Conservation (phyloP, 2,888 invertebrate species). For the Polydrusus pterygomalis region DNA sequence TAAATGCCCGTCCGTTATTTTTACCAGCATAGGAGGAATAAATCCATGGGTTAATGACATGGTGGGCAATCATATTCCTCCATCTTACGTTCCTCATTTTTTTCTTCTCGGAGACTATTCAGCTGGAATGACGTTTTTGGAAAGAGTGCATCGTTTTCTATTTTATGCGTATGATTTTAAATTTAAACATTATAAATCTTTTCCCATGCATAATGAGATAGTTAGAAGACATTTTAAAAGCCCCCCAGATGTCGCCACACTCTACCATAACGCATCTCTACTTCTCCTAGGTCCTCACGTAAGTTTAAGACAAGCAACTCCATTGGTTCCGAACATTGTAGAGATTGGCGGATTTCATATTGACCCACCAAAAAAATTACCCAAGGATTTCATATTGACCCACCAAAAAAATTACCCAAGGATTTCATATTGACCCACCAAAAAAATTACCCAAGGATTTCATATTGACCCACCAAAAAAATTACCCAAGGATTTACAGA, state of each 20-base stretch:
- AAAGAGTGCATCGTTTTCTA: conserved; percentile 31
- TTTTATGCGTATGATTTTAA: conserved; percentile 57
- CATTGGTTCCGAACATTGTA: conserved; percentile 74
- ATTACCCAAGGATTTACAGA: conserved; percentile 59
- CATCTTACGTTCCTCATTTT: conserved; percentile 18
- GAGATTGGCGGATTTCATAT: conserved; percentile 71
- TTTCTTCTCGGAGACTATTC: not conserved
- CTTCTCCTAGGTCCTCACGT: conserved; percentile 69
- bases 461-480: too few species aligned
- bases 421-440: too few species aligned
- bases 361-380: conserved; percentile 60
- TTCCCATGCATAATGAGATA: conserved; percentile 57
- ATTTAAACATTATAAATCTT: conserved; percentile 58
- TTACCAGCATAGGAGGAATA: conserved; percentile 57
- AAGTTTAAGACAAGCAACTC: conserved; percentile 72
- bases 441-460: too few species aligned
- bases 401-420: conserved; percentile 59
- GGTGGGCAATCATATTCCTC: conserved; percentile 3
- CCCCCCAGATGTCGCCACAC: conserved; percentile 5
- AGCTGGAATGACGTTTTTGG: conserved; percentile 28
- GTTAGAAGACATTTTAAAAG: conserved; percentile 44
- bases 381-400: conserved; percentile 69
- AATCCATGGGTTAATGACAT: conserved; percentile 31
- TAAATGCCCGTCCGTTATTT: conserved; percentile 34
- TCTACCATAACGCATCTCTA: conserved; percentile 57